Percentiles rank a stretch among this genome's conserved stretches.
Evolutionary conservation across 1,140 invertebrate species (phyloP).

Genomic region (Drosophila bipectinata): DNA sequence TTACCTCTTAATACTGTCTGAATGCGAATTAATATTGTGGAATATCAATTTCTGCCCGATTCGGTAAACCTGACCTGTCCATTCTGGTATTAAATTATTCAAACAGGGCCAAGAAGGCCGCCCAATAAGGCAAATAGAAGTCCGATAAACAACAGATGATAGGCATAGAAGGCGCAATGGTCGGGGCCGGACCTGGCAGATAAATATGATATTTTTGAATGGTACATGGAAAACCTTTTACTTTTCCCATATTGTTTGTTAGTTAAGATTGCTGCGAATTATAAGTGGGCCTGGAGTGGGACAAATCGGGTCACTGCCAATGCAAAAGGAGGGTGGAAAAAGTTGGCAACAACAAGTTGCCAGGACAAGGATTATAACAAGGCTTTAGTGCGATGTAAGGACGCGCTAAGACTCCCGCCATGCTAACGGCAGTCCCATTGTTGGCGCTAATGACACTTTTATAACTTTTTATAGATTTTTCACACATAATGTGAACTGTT

Average conservation of each 20-base stretch:
- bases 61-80: constrained; percentile 34
- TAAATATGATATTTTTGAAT: constrained; percentile 36
- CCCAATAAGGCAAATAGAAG: constrained; percentile 24
- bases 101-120: constrained; percentile 17
- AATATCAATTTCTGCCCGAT: background rate
- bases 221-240: constrained; percentile 60
- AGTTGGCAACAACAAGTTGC: constrained; percentile 30
- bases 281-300: constrained; percentile 7
- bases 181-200: background rate
- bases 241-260: constrained; percentile 43
- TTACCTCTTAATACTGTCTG: too few species aligned
- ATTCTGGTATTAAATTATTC: constrained; percentile 59
- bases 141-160: constrained; percentile 38
- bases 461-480: constrained; percentile 82
- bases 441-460: constrained; percentile 81
- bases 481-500: constrained; percentile 75
- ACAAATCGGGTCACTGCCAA: constrained; percentile 29
- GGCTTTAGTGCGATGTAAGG: constrained; percentile 38
- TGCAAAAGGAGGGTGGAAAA: constrained; percentile 22
- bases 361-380: constrained; percentile 49
- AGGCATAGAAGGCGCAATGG: constrained; percentile 32
- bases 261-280: constrained; percentile 32
- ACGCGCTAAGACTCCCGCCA: constrained; percentile 26
- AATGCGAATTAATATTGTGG: background rate
- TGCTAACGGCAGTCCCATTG: constrained; percentile 54